Evolutionary conservation across 1,140 invertebrate genomes (phyloP).

Genomic region (Orius insidiosus): DNA sequence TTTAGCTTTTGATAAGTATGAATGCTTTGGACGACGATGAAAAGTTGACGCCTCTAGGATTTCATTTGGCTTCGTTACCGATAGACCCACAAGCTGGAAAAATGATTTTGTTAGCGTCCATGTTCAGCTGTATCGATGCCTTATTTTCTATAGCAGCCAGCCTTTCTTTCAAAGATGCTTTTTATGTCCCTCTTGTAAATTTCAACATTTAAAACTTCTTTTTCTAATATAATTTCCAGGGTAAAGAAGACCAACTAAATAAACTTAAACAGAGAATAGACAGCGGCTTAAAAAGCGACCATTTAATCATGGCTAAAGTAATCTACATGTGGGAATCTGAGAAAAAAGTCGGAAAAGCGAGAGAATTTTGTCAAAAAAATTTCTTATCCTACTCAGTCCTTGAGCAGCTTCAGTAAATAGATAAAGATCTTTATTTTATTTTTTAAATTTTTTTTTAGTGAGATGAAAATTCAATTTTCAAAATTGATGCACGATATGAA

Average conservation of each 20-base stretch:
- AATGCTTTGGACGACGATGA: constrained; percentile 64
- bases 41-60: constrained; percentile 69
- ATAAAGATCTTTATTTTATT: too few relatives aligned
- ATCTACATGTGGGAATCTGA: constrained; percentile 43
- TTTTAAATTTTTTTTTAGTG: constrained; percentile 30
- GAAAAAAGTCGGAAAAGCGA: constrained; percentile 24
- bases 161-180: constrained; percentile 75
- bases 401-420: constrained; percentile 32
- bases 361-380: constrained; percentile 50
- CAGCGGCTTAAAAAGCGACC: constrained; percentile 55
- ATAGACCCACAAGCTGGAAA: constrained; percentile 46
- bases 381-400: constrained; percentile 56
- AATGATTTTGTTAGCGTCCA: constrained; percentile 69
- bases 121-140: constrained; percentile 77
- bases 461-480: constrained; percentile 73
- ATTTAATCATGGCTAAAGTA: constrained; percentile 60
- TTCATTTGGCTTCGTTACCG: constrained; percentile 52
- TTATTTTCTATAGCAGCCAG: constrained; percentile 70
- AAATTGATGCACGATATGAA: constrained; percentile 52
- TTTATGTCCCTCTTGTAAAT: constrained; percentile 53
- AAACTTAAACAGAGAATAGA: constrained; percentile 41
- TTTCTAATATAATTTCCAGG: too few relatives aligned
- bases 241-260: constrained; percentile 50
- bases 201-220: too few relatives aligned
- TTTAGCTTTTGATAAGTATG: constrained; percentile 35